These are phyloP conservation scores for Isichthys henryi DNA, from an alignment of 2,113 vertebrate species.

Conservation along the genomic window DNA sequence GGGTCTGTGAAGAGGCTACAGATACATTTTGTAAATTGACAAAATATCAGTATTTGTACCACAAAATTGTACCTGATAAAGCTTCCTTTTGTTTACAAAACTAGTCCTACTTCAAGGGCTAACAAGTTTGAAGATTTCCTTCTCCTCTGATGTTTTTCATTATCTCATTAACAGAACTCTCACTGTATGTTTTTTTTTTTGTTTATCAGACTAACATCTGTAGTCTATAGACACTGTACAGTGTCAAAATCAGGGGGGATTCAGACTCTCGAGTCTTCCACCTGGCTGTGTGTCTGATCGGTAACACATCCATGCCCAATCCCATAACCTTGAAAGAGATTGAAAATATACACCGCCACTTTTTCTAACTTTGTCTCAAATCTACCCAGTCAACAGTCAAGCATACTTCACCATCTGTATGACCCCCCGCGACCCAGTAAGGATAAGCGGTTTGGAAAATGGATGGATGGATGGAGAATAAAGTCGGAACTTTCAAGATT, in stretches of 20 bases:
- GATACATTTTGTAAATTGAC: neutral
- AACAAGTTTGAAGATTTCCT: neutral
- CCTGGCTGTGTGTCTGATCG: no score
- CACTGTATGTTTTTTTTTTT: neutral
- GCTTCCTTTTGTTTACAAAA: neutral
- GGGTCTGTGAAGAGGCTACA: neutral
- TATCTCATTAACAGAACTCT: neutral
- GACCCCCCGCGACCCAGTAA: no score
- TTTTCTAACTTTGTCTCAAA: no score
- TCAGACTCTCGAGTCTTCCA: no score
- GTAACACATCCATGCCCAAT: no score
- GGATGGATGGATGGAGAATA: no score
- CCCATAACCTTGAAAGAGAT: no score
- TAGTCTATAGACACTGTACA: neutral
- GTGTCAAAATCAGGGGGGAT: neutral
- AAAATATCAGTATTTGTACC: neutral
- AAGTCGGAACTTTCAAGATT: no score
- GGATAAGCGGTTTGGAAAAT: no score
- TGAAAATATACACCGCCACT: no score
- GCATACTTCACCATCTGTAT: no score
- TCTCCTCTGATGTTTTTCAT: neutral
- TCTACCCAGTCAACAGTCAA: no score
- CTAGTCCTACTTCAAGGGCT: neutral
- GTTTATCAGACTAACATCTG: neutral
- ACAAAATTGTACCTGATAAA: neutral